Evolutionary conservation across 2,797 vertebrate species (phyloP), one percentile per base, ranked within the genome.

Genomic region (Pseudomugil gertrudae): DNA sequence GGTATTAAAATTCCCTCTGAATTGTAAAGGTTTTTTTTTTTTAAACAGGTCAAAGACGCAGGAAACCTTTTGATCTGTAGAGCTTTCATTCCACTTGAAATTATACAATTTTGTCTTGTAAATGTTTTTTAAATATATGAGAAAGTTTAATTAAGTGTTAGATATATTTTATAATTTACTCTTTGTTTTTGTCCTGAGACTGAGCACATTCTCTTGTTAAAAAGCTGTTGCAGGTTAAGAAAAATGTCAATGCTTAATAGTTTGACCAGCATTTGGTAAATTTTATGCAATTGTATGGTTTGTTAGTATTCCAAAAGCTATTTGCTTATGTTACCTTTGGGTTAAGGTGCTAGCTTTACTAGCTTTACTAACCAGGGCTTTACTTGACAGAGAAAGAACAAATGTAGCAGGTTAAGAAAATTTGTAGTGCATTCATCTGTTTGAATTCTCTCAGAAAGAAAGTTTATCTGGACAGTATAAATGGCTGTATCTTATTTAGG

Each of bases 11-110:
- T 36, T 24, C 8, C n/a, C 2, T n/a, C 13, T 53, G 36, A 53
- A 53, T 53, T 63, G 35, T 30, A 40, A 21, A 58, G 19, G 35
- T 24, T 15, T 45, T 27, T 58, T 29, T n/a, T 29, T 58, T 58
- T 26, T 40, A 7, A 58, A 40, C 24, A 58, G 36, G 24, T 58
- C 56, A 58, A n/a, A 27, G 26, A 23, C 23, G 11, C 15, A 26
- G 24, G 11, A 32, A 51, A 17, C 56, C 36, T 51, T 62, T 62
- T 62, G 51, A 36, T 62, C 45, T 32, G 19, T 3, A 24, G 26
- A 36, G 9, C 43, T 50, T 13, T 35, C 33, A 33, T 48, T 21
- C n/a, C 14, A 30, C 32, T 33, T 36, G 32, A 43, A 48, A 50
- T 35, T 48, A 26, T 17, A 23, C 1, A 29, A 3, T 61, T 50